These are phyloP conservation scores for Eledone cirrhosa DNA, from an alignment of 2,888 invertebrate species.

Conservation along the genomic window DNA sequence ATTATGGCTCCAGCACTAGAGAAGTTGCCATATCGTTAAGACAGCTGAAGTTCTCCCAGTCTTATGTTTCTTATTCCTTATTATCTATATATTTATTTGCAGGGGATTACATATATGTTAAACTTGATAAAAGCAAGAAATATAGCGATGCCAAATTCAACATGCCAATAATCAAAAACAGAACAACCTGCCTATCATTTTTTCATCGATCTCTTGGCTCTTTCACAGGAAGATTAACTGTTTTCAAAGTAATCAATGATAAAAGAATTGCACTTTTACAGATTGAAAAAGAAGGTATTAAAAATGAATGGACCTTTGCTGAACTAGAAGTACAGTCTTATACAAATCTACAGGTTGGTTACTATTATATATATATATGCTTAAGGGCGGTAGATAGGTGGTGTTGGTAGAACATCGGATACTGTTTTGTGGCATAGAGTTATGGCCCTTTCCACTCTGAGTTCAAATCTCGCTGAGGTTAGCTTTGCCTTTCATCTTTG, in stretches of 20 bases:
- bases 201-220: background rate
- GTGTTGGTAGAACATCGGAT: too few species aligned
- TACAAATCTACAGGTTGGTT: too few species aligned
- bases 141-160: slow-evolving; percentile 44
- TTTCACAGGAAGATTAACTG: background rate
- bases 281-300: background rate
- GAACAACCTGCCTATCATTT: background rate
- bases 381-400: too few species aligned
- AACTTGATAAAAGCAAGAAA: slow-evolving; percentile 37
- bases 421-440: too few species aligned
- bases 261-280: background rate
- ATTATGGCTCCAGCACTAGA: too few species aligned
- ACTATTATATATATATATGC: too few species aligned
- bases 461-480: too few species aligned
- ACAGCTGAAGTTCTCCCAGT: too few species aligned
- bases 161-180: slow-evolving; percentile 34
- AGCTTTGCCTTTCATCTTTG: too few species aligned
- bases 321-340: background rate
- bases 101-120: slow-evolving; percentile 50
- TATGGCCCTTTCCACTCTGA: too few species aligned
- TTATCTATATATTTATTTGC: slow-evolving; percentile 12
- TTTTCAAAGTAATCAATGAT: background rate
- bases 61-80: too few species aligned
- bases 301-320: background rate
- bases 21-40: too few species aligned